Evolutionary conservation across 2,888 invertebrate species (phyloP).

Genomic region (Drosophila mimica): DNA sequence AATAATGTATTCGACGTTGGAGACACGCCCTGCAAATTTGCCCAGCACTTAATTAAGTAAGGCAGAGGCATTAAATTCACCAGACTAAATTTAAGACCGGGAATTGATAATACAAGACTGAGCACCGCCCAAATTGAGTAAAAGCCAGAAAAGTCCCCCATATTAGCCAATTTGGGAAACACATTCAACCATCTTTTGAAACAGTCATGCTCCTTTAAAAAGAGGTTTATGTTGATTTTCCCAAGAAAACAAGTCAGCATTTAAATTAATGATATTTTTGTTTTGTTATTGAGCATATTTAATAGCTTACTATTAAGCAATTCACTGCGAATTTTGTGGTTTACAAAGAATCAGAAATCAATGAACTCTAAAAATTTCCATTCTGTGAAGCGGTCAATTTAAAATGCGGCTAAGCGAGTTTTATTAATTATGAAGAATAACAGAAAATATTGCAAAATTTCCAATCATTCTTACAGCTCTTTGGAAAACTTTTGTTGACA

Average conservation of each 20-base stretch:
- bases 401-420: neutral
- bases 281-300: neutral
- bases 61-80: constrained; percentile 61
- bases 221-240: neutral
- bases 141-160: neutral
- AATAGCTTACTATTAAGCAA: neutral
- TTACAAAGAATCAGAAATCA: neutral
- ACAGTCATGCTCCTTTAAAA: neutral
- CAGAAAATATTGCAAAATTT: neutral
- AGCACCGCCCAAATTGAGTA: neutral
- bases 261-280: neutral
- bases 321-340: neutral
- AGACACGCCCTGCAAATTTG: constrained; percentile 64
- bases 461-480: neutral
- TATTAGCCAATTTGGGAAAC: neutral
- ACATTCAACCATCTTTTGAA: neutral
- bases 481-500: neutral
- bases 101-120: neutral
- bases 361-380: neutral
- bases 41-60: constrained; percentile 61
- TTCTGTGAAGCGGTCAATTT: neutral
- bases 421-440: neutral
- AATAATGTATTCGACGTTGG: constrained; percentile 41
- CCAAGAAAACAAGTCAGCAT: neutral
- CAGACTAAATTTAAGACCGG: constrained; percentile 57